These are phyloP conservation scores for Pseudomugil gertrudae DNA, from an alignment of 2,797 vertebrate species.

Conservation along the genomic window DNA sequence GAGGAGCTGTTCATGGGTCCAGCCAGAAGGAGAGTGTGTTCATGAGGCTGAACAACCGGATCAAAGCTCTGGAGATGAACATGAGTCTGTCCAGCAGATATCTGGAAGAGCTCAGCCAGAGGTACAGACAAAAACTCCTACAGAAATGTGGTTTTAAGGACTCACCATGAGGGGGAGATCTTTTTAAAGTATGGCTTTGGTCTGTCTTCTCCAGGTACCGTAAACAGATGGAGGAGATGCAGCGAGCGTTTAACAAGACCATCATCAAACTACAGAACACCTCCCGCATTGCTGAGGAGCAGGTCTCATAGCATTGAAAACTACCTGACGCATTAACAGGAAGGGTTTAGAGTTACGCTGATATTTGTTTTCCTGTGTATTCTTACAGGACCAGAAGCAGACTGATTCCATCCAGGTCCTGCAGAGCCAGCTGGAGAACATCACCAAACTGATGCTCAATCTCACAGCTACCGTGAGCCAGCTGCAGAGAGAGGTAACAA, in stretches of 20 bases:
- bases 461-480: constrained; percentile 87
- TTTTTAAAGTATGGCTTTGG: not conserved
- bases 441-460: constrained; percentile 92
- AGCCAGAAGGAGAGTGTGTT: constrained; percentile 99
- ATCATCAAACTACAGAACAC: constrained; percentile 99
- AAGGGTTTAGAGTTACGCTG: not conserved
- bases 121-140: constrained; percentile 68
- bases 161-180: not conserved
- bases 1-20: constrained; percentile 91
- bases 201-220: constrained; percentile 85
- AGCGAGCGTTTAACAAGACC: constrained; percentile 98
- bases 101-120: constrained; percentile 97
- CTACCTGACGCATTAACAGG: not conserved
- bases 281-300: constrained; percentile 94
- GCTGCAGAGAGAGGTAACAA: constrained; percentile 89
- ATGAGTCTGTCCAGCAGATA: constrained; percentile 99
- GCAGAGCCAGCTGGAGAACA: constrained; percentile 91
- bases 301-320: constrained; percentile 80
- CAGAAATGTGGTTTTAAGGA: not conserved
- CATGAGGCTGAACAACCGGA: constrained; percentile 98
- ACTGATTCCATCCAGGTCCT: constrained; percentile 94
- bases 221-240: constrained; percentile 99
- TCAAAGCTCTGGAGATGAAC: constrained; percentile 98
- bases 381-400: constrained; percentile 91
- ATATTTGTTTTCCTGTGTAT: constrained; percentile 4